Base-by-base conservation (phyloP, 2,888 invertebrate genomes). In the Fragum sueziense region DNA sequence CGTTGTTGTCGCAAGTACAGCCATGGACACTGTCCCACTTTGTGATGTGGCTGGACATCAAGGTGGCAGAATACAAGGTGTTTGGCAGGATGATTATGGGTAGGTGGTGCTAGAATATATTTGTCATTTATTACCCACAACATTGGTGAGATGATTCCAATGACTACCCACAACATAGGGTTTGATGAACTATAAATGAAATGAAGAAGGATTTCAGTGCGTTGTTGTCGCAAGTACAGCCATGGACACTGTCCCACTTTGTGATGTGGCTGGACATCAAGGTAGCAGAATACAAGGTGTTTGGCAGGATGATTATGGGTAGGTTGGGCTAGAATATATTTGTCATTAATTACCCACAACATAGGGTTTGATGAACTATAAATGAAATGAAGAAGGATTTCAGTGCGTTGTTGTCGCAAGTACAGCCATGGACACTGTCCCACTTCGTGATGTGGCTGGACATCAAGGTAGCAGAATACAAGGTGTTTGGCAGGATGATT, bases 401-500 rank as follows among this genome's bases (percentile, higher is more conserved):
- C 74, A 79, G 82, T 34, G 73, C 72, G 33, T 77, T 86, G 59
- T 65, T 86, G 72, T 77, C 79, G 37, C 83, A 85, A 65, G 80
- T 85, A 22, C 83, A 86, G 59, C 85, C 84, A 72, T 85, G 86
- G 85, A 83, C 82, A 9, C 74, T 85, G 65, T 83, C 84, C 14
- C 84, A 86, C 75, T 86, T 86, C 79, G 83, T 86, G n/a, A 85
- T 85, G 85, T 86, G 86, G 86, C 73, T 86, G 22, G 86, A 86
- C 70, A 85, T 86, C 62, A 86, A 86, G 74, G 86, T 86, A 31
- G 86, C 86, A 47, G 86, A 86, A 65, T 86, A 86, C 82, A 86
- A 86, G 54, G 86, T 86, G 68, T 84, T 84, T 65, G 86, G 86
- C 0, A 79, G 85, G 11, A 86, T 86, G 86, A 84, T 86, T 29